phyloP scores from a whole-genome alignment of 1,140 invertebrate species.

The Paramacrobiotus metropolitanus region DNA sequence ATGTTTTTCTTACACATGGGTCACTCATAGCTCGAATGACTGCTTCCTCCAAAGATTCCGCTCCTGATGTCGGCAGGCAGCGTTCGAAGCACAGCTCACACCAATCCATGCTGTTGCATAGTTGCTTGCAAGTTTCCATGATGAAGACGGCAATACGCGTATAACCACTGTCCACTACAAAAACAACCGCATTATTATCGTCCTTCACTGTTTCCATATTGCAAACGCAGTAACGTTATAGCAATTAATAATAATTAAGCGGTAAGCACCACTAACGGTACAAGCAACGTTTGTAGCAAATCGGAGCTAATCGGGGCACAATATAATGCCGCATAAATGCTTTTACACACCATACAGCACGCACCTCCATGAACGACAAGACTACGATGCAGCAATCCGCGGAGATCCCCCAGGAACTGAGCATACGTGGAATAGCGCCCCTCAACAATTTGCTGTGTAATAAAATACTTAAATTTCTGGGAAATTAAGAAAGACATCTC shows the following conservation, averaged over 20 bases:
- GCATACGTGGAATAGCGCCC: background rate
- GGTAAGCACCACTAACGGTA: no score
- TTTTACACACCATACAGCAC: no score
- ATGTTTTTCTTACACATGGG: background rate
- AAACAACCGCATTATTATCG: background rate
- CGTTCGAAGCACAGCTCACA: background rate
- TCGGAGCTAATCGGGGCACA: no score
- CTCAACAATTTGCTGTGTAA: background rate
- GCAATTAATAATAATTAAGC: no score
- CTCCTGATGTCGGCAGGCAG: background rate
- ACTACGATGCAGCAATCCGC: background rate
- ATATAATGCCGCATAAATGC: no score
- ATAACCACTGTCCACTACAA: background rate
- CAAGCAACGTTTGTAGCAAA: no score
- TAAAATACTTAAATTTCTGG: background rate
- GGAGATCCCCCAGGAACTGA: background rate
- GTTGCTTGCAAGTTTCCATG: background rate
- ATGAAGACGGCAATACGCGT: background rate
- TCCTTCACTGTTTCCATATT: no score
- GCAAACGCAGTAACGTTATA: no score
- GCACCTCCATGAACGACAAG: background rate
- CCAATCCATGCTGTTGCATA: conserved; percentile 1
- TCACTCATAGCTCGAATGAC: background rate
- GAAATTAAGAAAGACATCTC: background rate
- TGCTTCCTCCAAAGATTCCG: no score